These are phyloP conservation scores for Oreochromis mossambicus DNA, from an alignment of 2,797 vertebrate species.

Conservation along the genomic window DNA sequence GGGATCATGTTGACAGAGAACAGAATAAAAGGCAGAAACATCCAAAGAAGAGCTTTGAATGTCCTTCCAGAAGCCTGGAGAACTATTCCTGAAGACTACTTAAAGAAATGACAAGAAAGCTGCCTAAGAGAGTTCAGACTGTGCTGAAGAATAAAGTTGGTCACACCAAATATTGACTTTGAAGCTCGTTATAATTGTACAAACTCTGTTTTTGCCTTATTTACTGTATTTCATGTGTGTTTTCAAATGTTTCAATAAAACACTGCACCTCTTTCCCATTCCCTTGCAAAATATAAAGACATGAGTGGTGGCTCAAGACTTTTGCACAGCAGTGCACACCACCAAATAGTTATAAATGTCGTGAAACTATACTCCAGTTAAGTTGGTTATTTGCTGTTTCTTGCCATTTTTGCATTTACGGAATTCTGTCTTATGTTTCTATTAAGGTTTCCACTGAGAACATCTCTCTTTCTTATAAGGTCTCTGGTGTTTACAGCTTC, in stretches of 20 bases:
- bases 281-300: not conserved
- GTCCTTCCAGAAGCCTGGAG: not conserved
- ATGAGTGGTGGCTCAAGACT: not conserved
- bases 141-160: too few relatives aligned
- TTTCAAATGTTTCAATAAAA: not conserved
- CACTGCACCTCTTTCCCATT: not conserved
- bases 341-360: not conserved
- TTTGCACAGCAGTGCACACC: not conserved
- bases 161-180: too few relatives aligned
- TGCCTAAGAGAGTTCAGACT: not conserved
- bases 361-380: not conserved
- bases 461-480: not conserved
- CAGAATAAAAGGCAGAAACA: not conserved
- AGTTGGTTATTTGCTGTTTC: not conserved
- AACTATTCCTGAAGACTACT: fast-evolving
- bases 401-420: not conserved
- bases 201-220: too few relatives aligned
- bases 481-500: not conserved
- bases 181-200: too few relatives aligned
- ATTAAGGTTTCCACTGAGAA: not conserved
- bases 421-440: not conserved
- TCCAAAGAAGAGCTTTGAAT: not conserved
- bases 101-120: not conserved
- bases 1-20: not conserved
- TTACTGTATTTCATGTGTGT: not conserved